phyloP scores from a whole-genome alignment of 2,113 vertebrate species.

The Galbula dea region DNA sequence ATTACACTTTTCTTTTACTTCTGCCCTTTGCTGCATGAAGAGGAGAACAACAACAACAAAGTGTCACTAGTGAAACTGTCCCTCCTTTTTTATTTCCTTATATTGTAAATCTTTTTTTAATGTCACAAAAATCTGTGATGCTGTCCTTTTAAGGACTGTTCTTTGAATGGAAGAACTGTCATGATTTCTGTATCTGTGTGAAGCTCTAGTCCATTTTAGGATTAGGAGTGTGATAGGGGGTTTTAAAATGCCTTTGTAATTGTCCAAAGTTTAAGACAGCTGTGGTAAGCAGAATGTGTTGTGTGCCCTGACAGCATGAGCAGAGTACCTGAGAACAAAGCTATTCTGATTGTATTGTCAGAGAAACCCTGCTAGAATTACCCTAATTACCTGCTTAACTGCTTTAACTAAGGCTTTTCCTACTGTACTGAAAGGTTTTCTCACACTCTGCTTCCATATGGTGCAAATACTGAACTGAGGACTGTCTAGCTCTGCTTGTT shows the following conservation, averaged over 20 bases:
- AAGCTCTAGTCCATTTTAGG: background rate
- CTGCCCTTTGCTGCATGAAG: background rate
- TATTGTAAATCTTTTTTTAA: background rate
- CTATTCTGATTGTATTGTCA: background rate
- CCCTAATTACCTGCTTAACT: background rate
- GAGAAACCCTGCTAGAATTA: background rate
- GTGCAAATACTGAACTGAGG: background rate
- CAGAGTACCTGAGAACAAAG: background rate
- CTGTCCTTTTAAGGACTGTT: background rate
- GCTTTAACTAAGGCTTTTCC: background rate
- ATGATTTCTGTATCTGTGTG: background rate
- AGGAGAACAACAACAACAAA: background rate
- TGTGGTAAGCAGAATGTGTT: background rate
- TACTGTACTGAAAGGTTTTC: background rate
- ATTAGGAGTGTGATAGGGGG: background rate
- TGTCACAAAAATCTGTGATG: background rate
- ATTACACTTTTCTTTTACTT: background rate
- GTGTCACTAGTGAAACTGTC: background rate
- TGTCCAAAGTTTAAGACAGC: background rate
- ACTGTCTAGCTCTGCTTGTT: background rate
- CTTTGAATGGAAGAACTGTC: background rate
- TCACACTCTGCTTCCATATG: background rate
- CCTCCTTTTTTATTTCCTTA: background rate
- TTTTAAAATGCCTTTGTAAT: background rate
- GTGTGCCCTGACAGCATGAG: background rate